Evolutionary conservation across 2,797 vertebrate species (phyloP).

Genomic region (Bothrops alternatus): DNA sequence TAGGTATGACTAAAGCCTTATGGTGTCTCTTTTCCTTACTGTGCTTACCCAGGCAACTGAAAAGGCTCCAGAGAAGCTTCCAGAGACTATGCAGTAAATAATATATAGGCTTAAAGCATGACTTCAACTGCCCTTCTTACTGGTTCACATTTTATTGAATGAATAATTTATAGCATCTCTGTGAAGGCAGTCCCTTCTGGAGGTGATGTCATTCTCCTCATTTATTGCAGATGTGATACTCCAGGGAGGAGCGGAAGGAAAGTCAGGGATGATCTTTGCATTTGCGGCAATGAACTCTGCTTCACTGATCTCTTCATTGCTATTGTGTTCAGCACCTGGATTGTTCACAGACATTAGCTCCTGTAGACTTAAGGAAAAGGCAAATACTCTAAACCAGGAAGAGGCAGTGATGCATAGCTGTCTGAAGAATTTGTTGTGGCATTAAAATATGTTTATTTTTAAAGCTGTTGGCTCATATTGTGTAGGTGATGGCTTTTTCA

Average conservation of each 20-base stretch:
- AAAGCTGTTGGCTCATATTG: background rate
- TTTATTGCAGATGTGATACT: constrained; percentile 42
- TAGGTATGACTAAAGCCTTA: constrained; percentile 4
- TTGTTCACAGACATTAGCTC: background rate
- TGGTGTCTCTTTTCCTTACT: constrained; percentile 10
- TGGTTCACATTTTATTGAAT: constrained; percentile 39
- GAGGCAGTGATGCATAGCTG: background rate
- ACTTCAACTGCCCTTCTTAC: constrained; percentile 4
- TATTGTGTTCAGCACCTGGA: background rate
- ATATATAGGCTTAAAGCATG: constrained; percentile 39
- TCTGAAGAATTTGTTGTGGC: constrained; percentile 1
- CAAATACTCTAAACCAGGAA: background rate
- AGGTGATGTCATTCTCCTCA: constrained; percentile 52
- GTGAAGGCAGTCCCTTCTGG: constrained; percentile 31
- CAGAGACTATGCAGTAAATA: constrained; percentile 42
- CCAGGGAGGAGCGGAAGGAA: constrained; percentile 6
- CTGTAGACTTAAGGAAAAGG: background rate
- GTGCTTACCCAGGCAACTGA: constrained; percentile 28
- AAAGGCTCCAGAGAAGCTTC: background rate
- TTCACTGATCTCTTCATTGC: background rate
- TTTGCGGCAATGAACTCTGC: background rate
- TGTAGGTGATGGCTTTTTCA: constrained; percentile 2
- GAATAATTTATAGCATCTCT: constrained; percentile 40
- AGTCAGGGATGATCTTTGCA: constrained; percentile 4
- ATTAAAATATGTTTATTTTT: background rate